These are phyloP conservation scores for Clarias pachynema DNA, from an alignment of 2,797 vertebrate species.

Conservation along the genomic window DNA sequence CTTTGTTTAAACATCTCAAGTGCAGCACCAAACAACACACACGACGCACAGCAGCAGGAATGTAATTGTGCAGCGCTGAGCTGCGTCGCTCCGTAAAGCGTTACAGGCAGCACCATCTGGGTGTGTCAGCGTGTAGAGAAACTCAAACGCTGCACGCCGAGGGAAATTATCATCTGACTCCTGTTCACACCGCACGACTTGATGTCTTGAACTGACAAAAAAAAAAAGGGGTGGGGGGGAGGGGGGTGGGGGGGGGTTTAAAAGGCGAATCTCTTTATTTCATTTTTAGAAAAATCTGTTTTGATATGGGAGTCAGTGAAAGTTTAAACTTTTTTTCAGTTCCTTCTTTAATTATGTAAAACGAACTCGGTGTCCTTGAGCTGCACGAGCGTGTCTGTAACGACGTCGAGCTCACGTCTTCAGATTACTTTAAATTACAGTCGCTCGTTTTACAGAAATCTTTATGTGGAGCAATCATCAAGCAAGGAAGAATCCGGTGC, in stretches of 20 bases:
- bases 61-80: not conserved
- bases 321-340: not conserved
- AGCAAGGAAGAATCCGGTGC: not conserved
- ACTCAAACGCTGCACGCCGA: not conserved
- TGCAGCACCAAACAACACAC: not conserved
- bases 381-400: not conserved
- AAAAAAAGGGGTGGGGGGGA: not conserved
- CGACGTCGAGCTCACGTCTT: constrained; percentile 44
- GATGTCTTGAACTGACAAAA: not conserved
- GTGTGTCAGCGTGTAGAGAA: not conserved
- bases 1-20: not conserved
- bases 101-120: not conserved
- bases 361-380: not conserved
- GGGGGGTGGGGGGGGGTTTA: no score
- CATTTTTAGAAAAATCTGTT: not conserved
- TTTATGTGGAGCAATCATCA: not conserved
- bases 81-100: not conserved
- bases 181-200: not conserved
- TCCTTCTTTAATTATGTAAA: not conserved
- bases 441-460: not conserved
- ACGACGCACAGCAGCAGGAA: constrained; percentile 3
- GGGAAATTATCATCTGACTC: no score
- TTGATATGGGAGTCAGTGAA: not conserved
- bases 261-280: not conserved
- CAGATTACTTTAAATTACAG: not conserved